Evolutionary conservation across 2,888 invertebrate species (phyloP), one percentile per base, ranked within the genome.

Genomic region (Eulithis testata): DNA sequence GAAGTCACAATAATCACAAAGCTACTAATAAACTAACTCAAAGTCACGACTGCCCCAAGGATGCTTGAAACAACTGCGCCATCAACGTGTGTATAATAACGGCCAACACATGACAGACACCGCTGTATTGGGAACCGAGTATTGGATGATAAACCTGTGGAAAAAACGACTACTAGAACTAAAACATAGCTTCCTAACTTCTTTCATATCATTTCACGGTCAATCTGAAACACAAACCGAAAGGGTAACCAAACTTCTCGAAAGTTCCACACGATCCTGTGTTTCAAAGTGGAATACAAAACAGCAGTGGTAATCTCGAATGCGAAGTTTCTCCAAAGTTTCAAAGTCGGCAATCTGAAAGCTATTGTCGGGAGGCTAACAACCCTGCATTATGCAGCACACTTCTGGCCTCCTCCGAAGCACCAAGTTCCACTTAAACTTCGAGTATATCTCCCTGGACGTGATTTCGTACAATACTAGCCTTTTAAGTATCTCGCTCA

Each of bases 371-470:
- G 44, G 68, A 66, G 62, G 64, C 66, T 66, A 71, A 66, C 69
- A 70, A 68, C 53, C 65, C 57, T 69, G 71, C 73, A 73, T 73
- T 65, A 73, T 73, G 69, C 73, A 73, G 64, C 73, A 73, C 60
- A 64, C 64, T 66, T 60, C 69, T 57, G 60, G 58, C 60, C 65
- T 65, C 50, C 55, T 47, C 52, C 27, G 44, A 44, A 60, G 51
- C 56, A 27, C 57, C 59, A 68, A 69, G 63, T 70, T 72, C 63
- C 40, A 47, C 60, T 54, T 14, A 21, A 58, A 49, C 60, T 60
- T 69, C 58, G 40, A 59, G 65, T 60, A 58, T 56, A 40, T 59
- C 52, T 59, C 61, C 64, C 53, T 57, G 31, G 56, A 43, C 40
- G 51, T 60, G 63, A 44, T 31, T 52, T 37, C 44, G 52, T 50